Evolutionary conservation across 2,797 vertebrate species (phyloP).

Genomic region (Cynopterus sphinx): DNA sequence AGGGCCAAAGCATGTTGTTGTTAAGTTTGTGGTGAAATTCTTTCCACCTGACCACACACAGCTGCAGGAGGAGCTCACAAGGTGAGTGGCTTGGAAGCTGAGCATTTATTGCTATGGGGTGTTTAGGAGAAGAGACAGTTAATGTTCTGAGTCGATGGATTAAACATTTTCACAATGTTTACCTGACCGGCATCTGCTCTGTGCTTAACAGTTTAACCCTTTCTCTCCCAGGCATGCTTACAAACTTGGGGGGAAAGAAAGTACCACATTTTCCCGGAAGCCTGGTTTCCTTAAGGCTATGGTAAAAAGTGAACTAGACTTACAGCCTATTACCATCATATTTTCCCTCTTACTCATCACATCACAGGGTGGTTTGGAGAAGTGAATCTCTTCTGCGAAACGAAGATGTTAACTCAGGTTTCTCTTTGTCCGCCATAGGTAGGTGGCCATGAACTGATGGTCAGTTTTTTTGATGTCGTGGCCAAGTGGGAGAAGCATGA

Average conservation of each 20-base stretch:
- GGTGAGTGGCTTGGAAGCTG: slow-evolving; percentile 86
- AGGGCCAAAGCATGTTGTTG: slow-evolving; percentile 94
- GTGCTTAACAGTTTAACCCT: not conserved
- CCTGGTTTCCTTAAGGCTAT: not conserved
- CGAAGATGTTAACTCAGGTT: not conserved
- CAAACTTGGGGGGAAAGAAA: not conserved
- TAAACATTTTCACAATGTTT: not conserved
- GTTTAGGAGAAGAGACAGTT: not conserved
- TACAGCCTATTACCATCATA: not conserved
- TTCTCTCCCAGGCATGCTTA: not conserved
- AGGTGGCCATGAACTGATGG: not conserved
- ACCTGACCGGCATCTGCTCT: not conserved
- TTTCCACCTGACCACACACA: slow-evolving; percentile 96
- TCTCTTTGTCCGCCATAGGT: not conserved
- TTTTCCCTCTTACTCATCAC: not conserved
- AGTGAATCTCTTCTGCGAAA: not conserved
- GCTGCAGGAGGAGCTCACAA: slow-evolving; percentile 96
- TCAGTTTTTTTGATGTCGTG: not conserved
- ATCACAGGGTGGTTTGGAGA: not conserved
- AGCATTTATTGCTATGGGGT: not conserved
- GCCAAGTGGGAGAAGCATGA: not conserved
- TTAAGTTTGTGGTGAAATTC: slow-evolving; percentile 98
- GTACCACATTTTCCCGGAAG: not conserved
- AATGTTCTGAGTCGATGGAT: not conserved
- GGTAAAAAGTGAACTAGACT: rapidly evolving